Conservation (phyloP, 2,888 invertebrate genomes). For the Conchocele bisecta region DNA sequence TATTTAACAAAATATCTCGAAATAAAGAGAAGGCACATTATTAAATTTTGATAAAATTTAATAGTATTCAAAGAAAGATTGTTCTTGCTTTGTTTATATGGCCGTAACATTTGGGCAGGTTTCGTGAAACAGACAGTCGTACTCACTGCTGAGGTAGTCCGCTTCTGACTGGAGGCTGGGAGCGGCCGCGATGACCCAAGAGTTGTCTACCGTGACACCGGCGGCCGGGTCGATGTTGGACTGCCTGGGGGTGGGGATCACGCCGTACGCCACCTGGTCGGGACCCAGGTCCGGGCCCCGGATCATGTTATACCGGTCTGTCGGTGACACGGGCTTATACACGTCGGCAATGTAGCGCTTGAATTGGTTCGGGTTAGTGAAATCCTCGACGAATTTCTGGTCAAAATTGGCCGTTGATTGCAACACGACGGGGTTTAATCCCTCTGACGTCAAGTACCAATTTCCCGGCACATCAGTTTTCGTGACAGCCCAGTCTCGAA, state of each 20-base stretch:
- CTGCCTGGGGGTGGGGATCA: slow-evolving; percentile 65
- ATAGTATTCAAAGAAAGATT: too few relatives aligned
- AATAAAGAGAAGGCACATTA: too few relatives aligned
- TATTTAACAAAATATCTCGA: too few relatives aligned
- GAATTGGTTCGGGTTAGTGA: slow-evolving; percentile 65
- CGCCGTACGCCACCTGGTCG: slow-evolving; percentile 17
- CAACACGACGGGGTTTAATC: slow-evolving; percentile 51
- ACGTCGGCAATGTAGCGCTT: slow-evolving; percentile 63
- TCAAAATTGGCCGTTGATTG: slow-evolving; percentile 58
- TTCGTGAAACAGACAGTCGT: too few relatives aligned
- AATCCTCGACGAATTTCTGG: slow-evolving; percentile 65
- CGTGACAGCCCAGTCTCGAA: slow-evolving; percentile 71
- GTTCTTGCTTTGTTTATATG: too few relatives aligned
- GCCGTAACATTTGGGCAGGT: too few relatives aligned
- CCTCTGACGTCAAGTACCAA: slow-evolving; percentile 66
- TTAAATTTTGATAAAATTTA: too few relatives aligned
- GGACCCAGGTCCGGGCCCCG: slow-evolving; percentile 42
- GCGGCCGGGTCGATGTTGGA: slow-evolving; percentile 19
- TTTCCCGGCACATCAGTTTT: slow-evolving; percentile 70
- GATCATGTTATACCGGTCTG: slow-evolving; percentile 61
- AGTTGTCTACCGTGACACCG: slow-evolving; percentile 41
- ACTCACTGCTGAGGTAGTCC: slow-evolving; percentile 57
- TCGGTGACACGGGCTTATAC: slow-evolving; percentile 71
- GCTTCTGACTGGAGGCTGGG: slow-evolving; percentile 59
- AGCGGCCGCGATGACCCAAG: slow-evolving; percentile 60